A percentile compares a stretch with the other conserved stretches of the same genome.
Evolutionary conservation across 2,888 invertebrate genomes (phyloP).

Genomic region (Elmis aenea): DNA sequence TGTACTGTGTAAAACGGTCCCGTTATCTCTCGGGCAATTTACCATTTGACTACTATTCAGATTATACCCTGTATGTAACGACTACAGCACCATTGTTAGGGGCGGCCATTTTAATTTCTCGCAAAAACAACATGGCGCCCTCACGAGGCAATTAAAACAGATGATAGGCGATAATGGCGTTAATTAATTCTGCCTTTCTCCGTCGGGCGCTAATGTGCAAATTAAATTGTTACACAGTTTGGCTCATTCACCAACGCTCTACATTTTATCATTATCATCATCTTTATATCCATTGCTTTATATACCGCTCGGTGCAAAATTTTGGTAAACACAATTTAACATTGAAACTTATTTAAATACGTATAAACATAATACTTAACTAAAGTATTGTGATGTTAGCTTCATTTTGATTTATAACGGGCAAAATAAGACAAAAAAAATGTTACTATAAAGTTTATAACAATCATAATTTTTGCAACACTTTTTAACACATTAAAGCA

Average conservation of each 20-base stretch:
- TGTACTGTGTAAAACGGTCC: constrained; percentile 38
- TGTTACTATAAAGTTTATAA: too few species aligned
- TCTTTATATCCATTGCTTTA: too few species aligned
- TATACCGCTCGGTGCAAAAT: too few species aligned
- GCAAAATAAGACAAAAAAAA: too few species aligned
- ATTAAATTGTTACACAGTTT: constrained; percentile 49
- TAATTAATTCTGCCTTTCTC: constrained; percentile 51
- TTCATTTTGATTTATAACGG: too few species aligned
- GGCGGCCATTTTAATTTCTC: constrained; percentile 50
- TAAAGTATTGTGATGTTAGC: too few species aligned
- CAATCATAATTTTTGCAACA: too few species aligned
- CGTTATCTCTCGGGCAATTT: constrained; percentile 47
- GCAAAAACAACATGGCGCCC: constrained; percentile 50
- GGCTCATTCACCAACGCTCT: constrained; percentile 38
- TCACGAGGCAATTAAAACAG: constrained; percentile 49
- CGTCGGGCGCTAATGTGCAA: constrained; percentile 49
- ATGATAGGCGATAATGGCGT: constrained; percentile 51
- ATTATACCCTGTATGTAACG: constrained; percentile 47
- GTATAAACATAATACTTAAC: too few species aligned
- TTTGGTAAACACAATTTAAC: too few species aligned
- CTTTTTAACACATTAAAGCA: too few species aligned
- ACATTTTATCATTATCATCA: too few species aligned
- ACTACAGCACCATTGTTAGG: constrained; percentile 45
- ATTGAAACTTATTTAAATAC: too few species aligned
- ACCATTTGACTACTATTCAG: constrained; percentile 48